phyloP scores from a whole-genome alignment of 2,888 invertebrate genomes.

The Caenorhabditis becei region DNA sequence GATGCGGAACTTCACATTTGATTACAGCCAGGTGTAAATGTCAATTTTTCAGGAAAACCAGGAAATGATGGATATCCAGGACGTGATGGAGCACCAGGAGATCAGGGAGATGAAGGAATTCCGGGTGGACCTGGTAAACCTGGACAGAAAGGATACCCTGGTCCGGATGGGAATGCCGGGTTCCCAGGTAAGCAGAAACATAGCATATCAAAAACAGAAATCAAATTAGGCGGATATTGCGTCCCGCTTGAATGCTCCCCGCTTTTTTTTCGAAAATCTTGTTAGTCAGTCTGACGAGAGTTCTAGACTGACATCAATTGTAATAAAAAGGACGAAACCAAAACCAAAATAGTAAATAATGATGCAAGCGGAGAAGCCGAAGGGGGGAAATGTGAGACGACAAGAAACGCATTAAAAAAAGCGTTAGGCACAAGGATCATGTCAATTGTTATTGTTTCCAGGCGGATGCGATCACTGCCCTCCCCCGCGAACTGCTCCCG shows the following conservation, averaged over 20 bases:
- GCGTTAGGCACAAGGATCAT: constrained; percentile 5
- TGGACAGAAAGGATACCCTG: constrained; percentile 61
- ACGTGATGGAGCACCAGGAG: constrained; percentile 68
- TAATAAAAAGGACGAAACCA: background rate
- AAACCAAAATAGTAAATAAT: background rate
- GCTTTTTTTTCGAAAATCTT: constrained; percentile 4
- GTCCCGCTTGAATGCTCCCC: constrained; percentile 28
- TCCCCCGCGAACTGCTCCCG: constrained; percentile 72
- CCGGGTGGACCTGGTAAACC: constrained; percentile 68
- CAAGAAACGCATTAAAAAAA: constrained; percentile 5
- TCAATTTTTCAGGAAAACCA: constrained; percentile 60
- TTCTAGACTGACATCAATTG: constrained; percentile 36
- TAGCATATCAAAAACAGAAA: constrained; percentile 19
- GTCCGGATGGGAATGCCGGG: constrained; percentile 67
- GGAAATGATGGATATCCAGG: constrained; percentile 69
- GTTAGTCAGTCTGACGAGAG: constrained; percentile 35
- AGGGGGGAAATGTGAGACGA: constrained; percentile 19
- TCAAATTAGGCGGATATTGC: constrained; percentile 28
- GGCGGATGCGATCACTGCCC: constrained; percentile 74
- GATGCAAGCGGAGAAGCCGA: constrained; percentile 12
- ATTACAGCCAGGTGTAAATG: too few relatives aligned
- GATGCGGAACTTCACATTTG: background rate
- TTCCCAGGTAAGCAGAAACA: constrained; percentile 50
- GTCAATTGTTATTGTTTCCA: constrained; percentile 49
- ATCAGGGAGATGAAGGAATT: constrained; percentile 66